Conservation (phyloP, 2,888 invertebrate species). For the Apodemia mormo region DNA sequence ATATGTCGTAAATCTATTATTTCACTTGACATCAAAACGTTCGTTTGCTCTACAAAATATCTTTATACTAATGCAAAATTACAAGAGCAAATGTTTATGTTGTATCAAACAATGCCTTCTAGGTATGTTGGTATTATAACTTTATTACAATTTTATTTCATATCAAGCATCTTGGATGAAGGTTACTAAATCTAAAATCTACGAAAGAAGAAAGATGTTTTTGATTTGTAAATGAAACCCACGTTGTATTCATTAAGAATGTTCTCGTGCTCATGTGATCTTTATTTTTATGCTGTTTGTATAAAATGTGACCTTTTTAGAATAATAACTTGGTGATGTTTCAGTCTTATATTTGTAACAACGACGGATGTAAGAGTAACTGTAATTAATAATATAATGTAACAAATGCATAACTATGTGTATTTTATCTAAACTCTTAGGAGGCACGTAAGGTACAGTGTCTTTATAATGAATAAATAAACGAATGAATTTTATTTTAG, state of each 20-base stretch:
- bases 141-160: slow-evolving; percentile 8
- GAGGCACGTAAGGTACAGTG: too few relatives aligned
- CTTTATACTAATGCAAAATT: slow-evolving; percentile 23
- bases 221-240: not conserved
- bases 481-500: too few relatives aligned
- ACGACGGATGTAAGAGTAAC: too few relatives aligned
- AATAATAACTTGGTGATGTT: not conserved
- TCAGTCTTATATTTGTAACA: too few relatives aligned
- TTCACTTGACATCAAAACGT: not conserved
- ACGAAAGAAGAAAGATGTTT: not conserved
- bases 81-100: slow-evolving; percentile 23
- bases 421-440: not conserved
- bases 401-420: not conserved
- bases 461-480: too few relatives aligned
- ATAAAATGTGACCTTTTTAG: not conserved
- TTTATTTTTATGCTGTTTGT: not conserved
- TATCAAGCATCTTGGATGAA: not conserved
- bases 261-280: not conserved
- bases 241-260: not conserved
- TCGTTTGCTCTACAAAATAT: slow-evolving; percentile 16
- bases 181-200: not conserved
- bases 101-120: slow-evolving; percentile 23
- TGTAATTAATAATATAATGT: not conserved
- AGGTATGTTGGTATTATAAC: slow-evolving; percentile 15
- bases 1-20: too few relatives aligned